These are phyloP conservation scores for Diarsia dahlii DNA, from an alignment of 2,888 invertebrate species.

Conservation along the genomic window DNA sequence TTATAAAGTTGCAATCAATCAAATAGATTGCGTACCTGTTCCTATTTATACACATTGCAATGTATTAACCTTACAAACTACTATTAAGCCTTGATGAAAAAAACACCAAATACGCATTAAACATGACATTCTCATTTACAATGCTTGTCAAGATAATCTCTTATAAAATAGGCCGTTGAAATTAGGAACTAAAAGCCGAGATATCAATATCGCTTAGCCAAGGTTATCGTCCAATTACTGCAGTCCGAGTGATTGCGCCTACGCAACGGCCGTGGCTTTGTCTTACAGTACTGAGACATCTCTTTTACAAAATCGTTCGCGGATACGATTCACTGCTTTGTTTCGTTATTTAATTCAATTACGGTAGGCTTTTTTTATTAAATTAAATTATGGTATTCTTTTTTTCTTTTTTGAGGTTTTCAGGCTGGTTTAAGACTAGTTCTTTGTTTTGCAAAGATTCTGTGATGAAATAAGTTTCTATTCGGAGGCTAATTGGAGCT, in stretches of 20 bases:
- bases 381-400: neutral
- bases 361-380: neutral
- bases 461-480: conserved; percentile 5
- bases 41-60: neutral
- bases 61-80: conserved; percentile 34
- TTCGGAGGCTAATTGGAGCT: neutral
- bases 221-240: conserved; percentile 66
- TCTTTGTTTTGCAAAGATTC: neutral
- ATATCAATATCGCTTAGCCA: conserved; percentile 62
- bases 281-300: conserved; percentile 74
- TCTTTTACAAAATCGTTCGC: conserved; percentile 45
- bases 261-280: conserved; percentile 69
- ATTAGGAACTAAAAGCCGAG: conserved; percentile 59
- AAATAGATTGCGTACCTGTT: conserved; percentile 27
- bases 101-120: conserved; percentile 54
- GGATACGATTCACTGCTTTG: conserved; percentile 13
- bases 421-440: neutral
- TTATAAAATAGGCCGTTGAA: conserved; percentile 52
- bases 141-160: conserved; percentile 61
- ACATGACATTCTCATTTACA: conserved; percentile 57
- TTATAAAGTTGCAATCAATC: conserved; percentile 31
- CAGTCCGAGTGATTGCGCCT: conserved; percentile 68
- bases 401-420: neutral
- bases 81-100: conserved; percentile 9
- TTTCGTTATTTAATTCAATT: conserved; percentile 26